Conservation (phyloP, 2,113 vertebrate genomes). For the Arizona elegans region DNA sequence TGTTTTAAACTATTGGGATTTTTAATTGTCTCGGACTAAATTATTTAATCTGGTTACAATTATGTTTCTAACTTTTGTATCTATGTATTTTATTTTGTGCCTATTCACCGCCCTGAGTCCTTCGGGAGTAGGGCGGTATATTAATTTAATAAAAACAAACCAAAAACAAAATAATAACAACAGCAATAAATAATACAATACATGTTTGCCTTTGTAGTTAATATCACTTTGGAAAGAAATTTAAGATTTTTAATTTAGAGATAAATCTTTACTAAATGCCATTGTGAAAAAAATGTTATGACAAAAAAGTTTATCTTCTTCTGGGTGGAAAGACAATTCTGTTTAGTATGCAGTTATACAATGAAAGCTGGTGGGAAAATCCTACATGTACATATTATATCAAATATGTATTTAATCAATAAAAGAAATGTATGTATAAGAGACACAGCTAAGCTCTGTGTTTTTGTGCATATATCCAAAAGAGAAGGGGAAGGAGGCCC, state of each 20-base stretch:
- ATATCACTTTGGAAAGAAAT: background rate
- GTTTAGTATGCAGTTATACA: background rate
- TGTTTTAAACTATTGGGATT: too few species aligned
- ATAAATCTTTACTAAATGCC: background rate
- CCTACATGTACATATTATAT: background rate
- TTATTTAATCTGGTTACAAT: too few species aligned
- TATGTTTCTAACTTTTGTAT: too few species aligned
- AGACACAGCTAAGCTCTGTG: background rate
- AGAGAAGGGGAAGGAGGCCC: background rate
- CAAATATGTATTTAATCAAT: background rate
- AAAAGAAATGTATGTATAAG: background rate
- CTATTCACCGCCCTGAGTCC: too few species aligned
- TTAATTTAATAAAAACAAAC: too few species aligned
- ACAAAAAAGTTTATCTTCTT: background rate
- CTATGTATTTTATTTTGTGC: too few species aligned
- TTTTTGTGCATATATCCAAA: background rate
- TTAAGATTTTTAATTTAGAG: background rate
- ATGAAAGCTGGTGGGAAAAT: background rate
- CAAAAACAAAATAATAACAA: background rate
- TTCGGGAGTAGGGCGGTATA: too few species aligned
- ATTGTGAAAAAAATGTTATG: background rate
- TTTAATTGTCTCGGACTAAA: too few species aligned
- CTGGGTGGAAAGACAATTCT: background rate
- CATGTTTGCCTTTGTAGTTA: background rate
- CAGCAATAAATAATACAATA: background rate